Percentiles rank a stretch among this genome's conserved stretches.
These are phyloP conservation scores for Acleris laterana DNA, from an alignment of 2,888 invertebrate species.

Conservation along the genomic window DNA sequence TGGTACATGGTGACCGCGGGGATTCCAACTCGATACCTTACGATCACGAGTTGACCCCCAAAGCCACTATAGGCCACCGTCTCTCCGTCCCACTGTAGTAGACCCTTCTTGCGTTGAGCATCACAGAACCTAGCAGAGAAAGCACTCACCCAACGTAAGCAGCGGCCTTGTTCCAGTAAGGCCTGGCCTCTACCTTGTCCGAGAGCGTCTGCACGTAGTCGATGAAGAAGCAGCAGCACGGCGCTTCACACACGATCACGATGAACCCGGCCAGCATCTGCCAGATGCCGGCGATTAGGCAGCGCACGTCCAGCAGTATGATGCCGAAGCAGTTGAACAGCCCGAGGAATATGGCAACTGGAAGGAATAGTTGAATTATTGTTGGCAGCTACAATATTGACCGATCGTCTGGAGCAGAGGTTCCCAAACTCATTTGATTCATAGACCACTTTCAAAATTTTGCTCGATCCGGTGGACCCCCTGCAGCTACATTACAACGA, in stretches of 20 bases:
- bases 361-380: slow-evolving; percentile 46
- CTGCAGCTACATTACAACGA: too few relatives aligned
- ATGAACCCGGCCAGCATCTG: slow-evolving; percentile 96
- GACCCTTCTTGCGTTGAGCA: too few relatives aligned
- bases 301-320: slow-evolving; percentile 84
- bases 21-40: too few relatives aligned
- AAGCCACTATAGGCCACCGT: too few relatives aligned
- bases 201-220: slow-evolving; percentile 96
- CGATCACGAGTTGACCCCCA: too few relatives aligned
- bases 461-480: too few relatives aligned
- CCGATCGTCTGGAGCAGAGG: too few relatives aligned
- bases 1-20: too few relatives aligned
- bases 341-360: slow-evolving; percentile 94
- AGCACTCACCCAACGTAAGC: slow-evolving; percentile 92
- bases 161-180: slow-evolving; percentile 95
- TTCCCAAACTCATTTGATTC: too few relatives aligned
- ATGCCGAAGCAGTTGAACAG: slow-evolving; percentile 89
- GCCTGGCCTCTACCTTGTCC: slow-evolving; percentile 91
- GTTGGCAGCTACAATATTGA: neutral
- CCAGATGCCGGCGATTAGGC: slow-evolving; percentile 92
- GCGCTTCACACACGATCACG: slow-evolving; percentile 95
- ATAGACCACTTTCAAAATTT: too few relatives aligned
- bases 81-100: too few relatives aligned
- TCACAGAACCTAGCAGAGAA: too few relatives aligned
- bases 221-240: slow-evolving; percentile 98